These are phyloP conservation scores for Latrodectus hesperus DNA, from an alignment of 2,888 invertebrate genomes.

Conservation along the genomic window DNA sequence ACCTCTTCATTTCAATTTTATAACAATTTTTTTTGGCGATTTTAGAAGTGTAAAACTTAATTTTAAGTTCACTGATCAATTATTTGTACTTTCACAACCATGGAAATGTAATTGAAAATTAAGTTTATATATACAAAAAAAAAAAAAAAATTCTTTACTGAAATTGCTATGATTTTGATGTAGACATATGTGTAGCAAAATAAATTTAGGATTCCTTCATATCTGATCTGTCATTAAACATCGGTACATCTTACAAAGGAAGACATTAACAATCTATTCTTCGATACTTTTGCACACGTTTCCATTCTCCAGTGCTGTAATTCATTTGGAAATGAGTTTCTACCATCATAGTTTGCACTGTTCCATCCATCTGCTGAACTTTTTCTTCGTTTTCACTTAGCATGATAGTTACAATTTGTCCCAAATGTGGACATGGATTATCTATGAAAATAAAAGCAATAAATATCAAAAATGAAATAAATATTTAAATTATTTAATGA, in stretches of 20 bases:
- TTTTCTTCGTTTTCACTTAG: conserved; percentile 93
- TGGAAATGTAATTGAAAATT: neutral
- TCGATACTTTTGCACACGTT: conserved; percentile 91
- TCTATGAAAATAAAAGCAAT: conserved; percentile 76
- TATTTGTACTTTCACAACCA: conserved; percentile 1
- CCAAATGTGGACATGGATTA: conserved; percentile 97
- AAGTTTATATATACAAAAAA: neutral
- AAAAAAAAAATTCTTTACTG: neutral
- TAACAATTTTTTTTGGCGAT: neutral
- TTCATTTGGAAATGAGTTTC: conserved; percentile 99
- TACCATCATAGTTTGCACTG: conserved; percentile 84
- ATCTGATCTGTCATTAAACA: neutral
- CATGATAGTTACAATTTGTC: conserved; percentile 96
- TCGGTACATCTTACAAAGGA: neutral
- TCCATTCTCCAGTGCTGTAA: conserved; percentile 98
- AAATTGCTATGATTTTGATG: neutral
- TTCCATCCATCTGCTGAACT: conserved; percentile 88
- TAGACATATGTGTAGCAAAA: neutral
- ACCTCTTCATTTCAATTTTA: neutral
- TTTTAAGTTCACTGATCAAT: neutral
- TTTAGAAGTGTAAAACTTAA: neutral
- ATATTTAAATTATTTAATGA: too few relatives aligned
- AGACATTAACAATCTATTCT: conserved; percentile 78
- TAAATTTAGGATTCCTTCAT: neutral
- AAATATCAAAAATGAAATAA: neutral